phyloP scores from a whole-genome alignment of 2,797 vertebrate species.

The Aplochiton taeniatus region DNA sequence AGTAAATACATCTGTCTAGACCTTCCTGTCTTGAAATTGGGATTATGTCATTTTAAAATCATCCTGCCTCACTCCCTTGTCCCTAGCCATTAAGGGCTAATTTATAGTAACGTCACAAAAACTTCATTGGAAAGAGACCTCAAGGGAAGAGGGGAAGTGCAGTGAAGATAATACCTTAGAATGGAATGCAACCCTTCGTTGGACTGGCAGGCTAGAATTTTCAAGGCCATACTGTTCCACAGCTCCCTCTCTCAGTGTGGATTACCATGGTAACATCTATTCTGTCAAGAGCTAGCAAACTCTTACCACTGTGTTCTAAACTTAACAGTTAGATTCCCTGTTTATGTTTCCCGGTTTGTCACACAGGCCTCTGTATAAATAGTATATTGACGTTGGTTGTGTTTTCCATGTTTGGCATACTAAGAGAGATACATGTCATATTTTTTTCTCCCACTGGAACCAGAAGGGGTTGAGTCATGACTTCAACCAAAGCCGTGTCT shows the following conservation, averaged over 20 bases:
- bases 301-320: slow-evolving; percentile 39
- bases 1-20: too few relatives aligned
- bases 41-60: too few relatives aligned
- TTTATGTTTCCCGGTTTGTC: slow-evolving; percentile 40
- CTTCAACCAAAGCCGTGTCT: slow-evolving; percentile 9
- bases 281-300: slow-evolving; percentile 42
- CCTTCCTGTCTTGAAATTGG: too few relatives aligned
- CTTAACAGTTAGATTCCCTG: slow-evolving; percentile 44
- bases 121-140: too few relatives aligned
- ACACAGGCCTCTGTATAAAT: slow-evolving; percentile 38
- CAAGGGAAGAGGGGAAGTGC: too few relatives aligned
- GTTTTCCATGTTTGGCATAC: slow-evolving; percentile 9
- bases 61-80: too few relatives aligned
- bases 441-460: slow-evolving; percentile 1
- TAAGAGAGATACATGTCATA: slow-evolving; percentile 24
- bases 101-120: too few relatives aligned
- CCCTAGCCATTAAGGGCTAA: too few relatives aligned
- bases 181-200: slow-evolving; percentile 14
- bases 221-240: slow-evolving; percentile 66
- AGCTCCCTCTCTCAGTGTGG: slow-evolving; percentile 55
- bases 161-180: too few relatives aligned
- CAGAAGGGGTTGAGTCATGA: background rate
- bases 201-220: slow-evolving; percentile 72
- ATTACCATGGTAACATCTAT: slow-evolving; percentile 66
- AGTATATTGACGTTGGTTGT: slow-evolving; percentile 39